Base-by-base conservation (phyloP, 1,140 invertebrate genomes). In the Nilaparvata lugens region DNA sequence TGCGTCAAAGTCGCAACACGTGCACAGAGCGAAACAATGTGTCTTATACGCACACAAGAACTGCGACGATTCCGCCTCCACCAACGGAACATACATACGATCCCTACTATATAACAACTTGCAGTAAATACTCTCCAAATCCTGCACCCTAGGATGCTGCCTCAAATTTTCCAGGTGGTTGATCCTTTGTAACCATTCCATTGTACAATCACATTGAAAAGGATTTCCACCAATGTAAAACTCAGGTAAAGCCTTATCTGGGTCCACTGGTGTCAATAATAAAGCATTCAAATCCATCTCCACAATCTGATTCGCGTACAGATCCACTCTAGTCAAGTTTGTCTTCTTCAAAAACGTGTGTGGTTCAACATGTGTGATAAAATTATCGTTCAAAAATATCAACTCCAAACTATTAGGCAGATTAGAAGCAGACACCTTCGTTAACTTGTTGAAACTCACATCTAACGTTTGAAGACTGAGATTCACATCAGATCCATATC, bases 1-100 rank as follows among this genome's bases (percentile, higher is more conserved):
- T 53, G 92, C 91, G 72, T 94, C 91, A 73, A 93, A 95, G 73
- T 94, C 92, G 74, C 93, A 96, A 77, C 93, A 95, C 71, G 95
- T 91, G 69, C 93, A 95, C 42, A 94, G 79, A 3, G 90, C 86
- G 72, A 94, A 95, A 76, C 93, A 96, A 69, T 95, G 93, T 7
- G 89, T 89, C 73, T 92, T 89, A 75, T 96, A 95, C 51, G 85
- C 84, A 78, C 93, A 96, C 52, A 95, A 79, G 75, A 95, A 95
- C 74, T 95, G 90, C 57, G 89, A 90, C 1, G 88, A 80, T 70
- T 89, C 84, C 5, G 91, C 86, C 67, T 93, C 87, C 4, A 93
- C 80, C 24, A 95, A 74, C 6, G 91, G 88, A 52, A 93, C 81
- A 71, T 86, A 91, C 62, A 85, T 85, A 43, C 83, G 81, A 67